A percentile compares a stretch with the other conserved stretches of the same genome.
Conservation (phyloP, 2,797 vertebrate genomes). For the Danio kyathit region DNA sequence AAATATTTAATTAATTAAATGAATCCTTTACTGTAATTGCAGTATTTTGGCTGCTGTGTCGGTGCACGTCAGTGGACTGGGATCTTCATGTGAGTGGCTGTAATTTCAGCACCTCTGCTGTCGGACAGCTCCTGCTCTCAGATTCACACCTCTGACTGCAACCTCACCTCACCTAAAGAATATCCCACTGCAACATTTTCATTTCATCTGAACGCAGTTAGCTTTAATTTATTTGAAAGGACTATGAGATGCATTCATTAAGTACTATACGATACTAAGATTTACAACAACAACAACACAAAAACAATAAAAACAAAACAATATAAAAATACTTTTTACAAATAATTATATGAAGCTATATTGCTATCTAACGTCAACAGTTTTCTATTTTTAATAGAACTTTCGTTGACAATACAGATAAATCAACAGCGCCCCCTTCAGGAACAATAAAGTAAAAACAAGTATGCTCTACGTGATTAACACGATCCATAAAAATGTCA, state of each 20-base stretch:
- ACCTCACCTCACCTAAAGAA: background rate
- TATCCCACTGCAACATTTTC: background rate
- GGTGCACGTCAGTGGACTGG: background rate
- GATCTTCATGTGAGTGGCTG: background rate
- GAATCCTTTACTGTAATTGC: no score
- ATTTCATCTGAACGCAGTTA: background rate
- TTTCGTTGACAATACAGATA: background rate
- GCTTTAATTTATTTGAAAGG: background rate
- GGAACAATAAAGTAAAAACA: constrained; percentile 2
- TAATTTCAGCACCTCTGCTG: constrained; percentile 57
- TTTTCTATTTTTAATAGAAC: background rate
- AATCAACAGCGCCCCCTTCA: constrained; percentile 22
- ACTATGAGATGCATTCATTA: background rate
- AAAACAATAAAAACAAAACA: no score
- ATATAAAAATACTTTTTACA: no score
- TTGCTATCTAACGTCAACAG: background rate
- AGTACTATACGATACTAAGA: background rate
- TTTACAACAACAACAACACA: no score
- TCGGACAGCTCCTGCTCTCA: constrained; percentile 58
- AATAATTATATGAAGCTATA: background rate
- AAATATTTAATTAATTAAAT: no score
- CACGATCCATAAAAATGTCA: no score
- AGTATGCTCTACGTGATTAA: background rate
- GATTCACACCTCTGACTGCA: constrained; percentile 22
- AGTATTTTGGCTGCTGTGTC: no score